Base-by-base conservation (phyloP, 2,113 vertebrate genomes). In the human region DNA sequence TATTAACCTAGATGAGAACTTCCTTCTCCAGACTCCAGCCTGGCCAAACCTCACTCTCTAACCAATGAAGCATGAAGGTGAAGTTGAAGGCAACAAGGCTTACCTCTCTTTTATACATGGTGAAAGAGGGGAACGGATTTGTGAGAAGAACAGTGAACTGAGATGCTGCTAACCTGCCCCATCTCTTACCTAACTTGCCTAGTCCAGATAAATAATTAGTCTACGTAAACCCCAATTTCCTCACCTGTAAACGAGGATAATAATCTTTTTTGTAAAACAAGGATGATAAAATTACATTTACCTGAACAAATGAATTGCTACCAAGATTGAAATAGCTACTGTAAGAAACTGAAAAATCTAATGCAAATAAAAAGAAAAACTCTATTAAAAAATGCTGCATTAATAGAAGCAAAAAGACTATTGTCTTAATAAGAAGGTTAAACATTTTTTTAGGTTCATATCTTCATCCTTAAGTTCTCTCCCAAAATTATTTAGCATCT, bases 381-480 rank as follows among this genome's bases (percentile, higher is more conserved):
- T 4, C 27, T 84, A 90, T 70, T 48, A 0, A 57, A 86, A 96
- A 85, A 84, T 90, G 5, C 8, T 75, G 8, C 72, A 70, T 94
- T 57, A 76, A n/a, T 57, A 85, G 48, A 73, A 81, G 64, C 64
- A 68, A 55, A 55, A 57, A 23, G 12, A 64, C 22, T 50, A 43
- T 38, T 85, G 23, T 61, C 18, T 30, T 92, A 75, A 59, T 50
- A 20, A 83, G 30, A 66, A 13, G 9, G 4, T 91, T 91, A 72
- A 91, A 87, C 78, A 18, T 48, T 78, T 30, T 66, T 85, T 87
- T 38, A 85, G 45, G 38, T 93, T 88, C 22, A 68, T 8, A 55
- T 76, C 13, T 87, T 93, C 22, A 89, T 89, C 86, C 35, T 96
- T 93, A 92, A 95, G 92, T 82, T 84, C 52, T 75, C 30, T 95